phyloP scores from a whole-genome alignment of 2,797 vertebrate genomes.

The Adelosebastes latens region DNA sequence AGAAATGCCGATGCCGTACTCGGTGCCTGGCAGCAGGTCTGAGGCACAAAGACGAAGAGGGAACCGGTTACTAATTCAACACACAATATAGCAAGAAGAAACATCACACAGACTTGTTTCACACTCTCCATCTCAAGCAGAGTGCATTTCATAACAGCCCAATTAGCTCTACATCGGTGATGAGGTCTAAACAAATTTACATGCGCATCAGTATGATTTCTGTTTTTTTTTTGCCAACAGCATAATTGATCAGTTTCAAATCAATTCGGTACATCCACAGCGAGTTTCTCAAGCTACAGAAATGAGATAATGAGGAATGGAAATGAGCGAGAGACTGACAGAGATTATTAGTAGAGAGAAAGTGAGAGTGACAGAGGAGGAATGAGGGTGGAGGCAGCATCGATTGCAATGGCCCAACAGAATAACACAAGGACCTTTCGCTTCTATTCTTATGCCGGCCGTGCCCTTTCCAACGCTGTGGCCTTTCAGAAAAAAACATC shows the following conservation, averaged over 20 bases:
- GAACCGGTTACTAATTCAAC: background rate
- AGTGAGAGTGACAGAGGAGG: slow-evolving; percentile 31
- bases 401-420: slow-evolving; percentile 45
- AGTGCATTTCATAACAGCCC: slow-evolving; percentile 27
- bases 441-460: slow-evolving; percentile 58
- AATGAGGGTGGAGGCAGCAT: slow-evolving; percentile 46
- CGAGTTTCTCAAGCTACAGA: slow-evolving; percentile 31
- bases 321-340: slow-evolving; percentile 27
- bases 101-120: background rate
- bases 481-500: slow-evolving; percentile 62
- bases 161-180: slow-evolving; percentile 43
- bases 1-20: slow-evolving; percentile 96
- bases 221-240: background rate
- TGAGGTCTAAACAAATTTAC: slow-evolving; percentile 30
- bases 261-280: slow-evolving; percentile 29
- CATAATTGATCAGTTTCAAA: slow-evolving; percentile 53
- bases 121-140: slow-evolving; percentile 15
- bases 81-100: background rate
- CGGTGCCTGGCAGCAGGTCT: slow-evolving; percentile 96
- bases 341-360: slow-evolving; percentile 44
- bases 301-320: slow-evolving; percentile 35
- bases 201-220: slow-evolving; percentile 35
- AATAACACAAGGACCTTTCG: slow-evolving; percentile 67
- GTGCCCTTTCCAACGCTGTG: slow-evolving; percentile 67
- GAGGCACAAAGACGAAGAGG: slow-evolving; percentile 21